A percentile compares a stretch with the other conserved stretches of the same genome.
These are phyloP conservation scores for Stramonita haemastoma DNA, from an alignment of 2,888 invertebrate species.

Conservation along the genomic window DNA sequence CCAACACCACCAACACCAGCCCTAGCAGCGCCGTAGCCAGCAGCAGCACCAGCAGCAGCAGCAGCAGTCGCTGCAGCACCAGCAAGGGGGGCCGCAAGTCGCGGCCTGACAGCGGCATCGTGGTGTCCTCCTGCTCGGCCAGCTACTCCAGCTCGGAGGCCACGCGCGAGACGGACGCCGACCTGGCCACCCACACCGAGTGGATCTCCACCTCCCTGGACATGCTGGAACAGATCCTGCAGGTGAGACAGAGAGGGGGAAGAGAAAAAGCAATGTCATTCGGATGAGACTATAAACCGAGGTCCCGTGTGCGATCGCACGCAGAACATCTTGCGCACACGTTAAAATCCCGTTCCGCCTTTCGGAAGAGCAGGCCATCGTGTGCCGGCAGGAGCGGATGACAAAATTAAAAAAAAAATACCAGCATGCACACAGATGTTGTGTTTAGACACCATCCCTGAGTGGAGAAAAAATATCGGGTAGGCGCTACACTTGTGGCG, in stretches of 20 bases:
- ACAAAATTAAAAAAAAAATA: too few species aligned
- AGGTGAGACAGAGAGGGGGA: constrained; percentile 52
- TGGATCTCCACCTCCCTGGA: constrained; percentile 62
- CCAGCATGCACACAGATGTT: too few species aligned
- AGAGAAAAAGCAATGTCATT: neutral
- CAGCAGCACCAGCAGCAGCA: neutral
- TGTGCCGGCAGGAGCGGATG: too few species aligned
- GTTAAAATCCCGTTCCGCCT: too few species aligned
- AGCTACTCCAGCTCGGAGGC: constrained; percentile 68
- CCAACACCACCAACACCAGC: neutral
- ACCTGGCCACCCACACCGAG: constrained; percentile 53
- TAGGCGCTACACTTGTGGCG: too few species aligned
- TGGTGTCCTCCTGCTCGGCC: constrained; percentile 63
- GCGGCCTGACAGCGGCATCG: constrained; percentile 66
- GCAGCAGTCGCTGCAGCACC: constrained; percentile 13
- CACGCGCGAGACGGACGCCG: constrained; percentile 57
- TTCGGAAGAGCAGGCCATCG: too few species aligned
- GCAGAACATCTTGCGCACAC: too few species aligned
- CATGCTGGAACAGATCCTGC: constrained; percentile 59
- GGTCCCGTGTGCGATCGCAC: too few species aligned
- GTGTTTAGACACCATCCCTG: too few species aligned
- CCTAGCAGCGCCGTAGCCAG: neutral
- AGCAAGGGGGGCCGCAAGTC: constrained; percentile 47
- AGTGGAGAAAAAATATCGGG: too few species aligned
- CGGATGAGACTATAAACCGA: too few species aligned